These are phyloP conservation scores for Tubulanus polymorphus DNA, from an alignment of 2,888 invertebrate species.

Conservation along the genomic window DNA sequence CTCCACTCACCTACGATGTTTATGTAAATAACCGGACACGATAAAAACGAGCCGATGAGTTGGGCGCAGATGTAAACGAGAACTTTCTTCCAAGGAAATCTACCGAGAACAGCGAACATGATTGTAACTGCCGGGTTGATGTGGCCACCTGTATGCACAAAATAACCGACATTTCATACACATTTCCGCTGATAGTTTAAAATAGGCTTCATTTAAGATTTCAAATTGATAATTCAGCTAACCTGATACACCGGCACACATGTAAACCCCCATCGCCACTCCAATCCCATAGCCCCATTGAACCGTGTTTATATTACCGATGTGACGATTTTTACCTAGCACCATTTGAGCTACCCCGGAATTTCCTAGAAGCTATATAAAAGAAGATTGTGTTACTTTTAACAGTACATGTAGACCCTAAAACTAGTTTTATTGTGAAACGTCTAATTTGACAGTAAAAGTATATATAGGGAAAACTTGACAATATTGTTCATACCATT, in stretches of 20 bases:
- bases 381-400: no score
- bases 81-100: constrained; percentile 31
- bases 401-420: no score
- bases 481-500: no score
- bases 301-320: neutral
- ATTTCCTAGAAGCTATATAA: neutral
- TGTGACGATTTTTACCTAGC: neutral
- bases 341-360: neutral
- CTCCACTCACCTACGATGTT: constrained; percentile 55
- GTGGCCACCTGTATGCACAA: constrained; percentile 47
- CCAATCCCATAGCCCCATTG: neutral
- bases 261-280: neutral
- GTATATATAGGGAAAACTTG: no score
- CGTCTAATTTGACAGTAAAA: no score
- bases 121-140: constrained; percentile 50
- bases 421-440: no score
- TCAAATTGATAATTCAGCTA: neutral
- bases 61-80: constrained; percentile 56
- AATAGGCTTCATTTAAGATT: neutral
- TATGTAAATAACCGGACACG: constrained; percentile 54
- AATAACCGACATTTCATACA: neutral
- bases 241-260: neutral
- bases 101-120: constrained; percentile 34
- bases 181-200: no score
- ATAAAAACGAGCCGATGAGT: constrained; percentile 57